Conservation (phyloP, 2,888 invertebrate species). For the Craniophora ligustri region DNA sequence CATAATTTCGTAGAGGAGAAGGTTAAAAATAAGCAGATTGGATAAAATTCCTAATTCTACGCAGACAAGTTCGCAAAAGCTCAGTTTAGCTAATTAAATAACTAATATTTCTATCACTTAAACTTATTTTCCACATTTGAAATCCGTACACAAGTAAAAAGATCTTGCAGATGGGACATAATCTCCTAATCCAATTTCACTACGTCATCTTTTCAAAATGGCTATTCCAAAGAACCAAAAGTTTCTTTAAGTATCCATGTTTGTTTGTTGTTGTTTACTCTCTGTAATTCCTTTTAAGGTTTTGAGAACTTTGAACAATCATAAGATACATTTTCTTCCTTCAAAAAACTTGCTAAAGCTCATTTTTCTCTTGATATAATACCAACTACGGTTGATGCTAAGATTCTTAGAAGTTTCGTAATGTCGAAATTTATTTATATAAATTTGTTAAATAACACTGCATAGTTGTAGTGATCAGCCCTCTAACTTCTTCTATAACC, state of each 20-base stretch:
- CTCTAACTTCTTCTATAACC: background rate
- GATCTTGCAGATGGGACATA: conserved; percentile 33
- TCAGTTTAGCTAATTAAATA: background rate
- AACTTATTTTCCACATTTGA: conserved; percentile 18
- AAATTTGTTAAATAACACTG: too few relatives aligned
- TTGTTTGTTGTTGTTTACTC: conserved; percentile 10
- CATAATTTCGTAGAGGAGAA: too few relatives aligned
- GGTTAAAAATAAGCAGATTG: too few relatives aligned
- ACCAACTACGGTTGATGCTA: background rate
- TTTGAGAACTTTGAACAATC: background rate
- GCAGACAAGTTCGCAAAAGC: too few relatives aligned
- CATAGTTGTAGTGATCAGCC: too few relatives aligned
- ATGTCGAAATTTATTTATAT: background rate
- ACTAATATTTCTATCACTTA: conserved; percentile 4
- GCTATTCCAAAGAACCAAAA: conserved; percentile 22
- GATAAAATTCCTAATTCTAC: too few relatives aligned
- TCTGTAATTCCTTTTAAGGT: conserved; percentile 1
- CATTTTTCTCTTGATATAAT: background rate
- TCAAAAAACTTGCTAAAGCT: background rate
- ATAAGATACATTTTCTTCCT: background rate
- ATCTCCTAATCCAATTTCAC: conserved; percentile 40
- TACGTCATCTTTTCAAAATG: conserved; percentile 36
- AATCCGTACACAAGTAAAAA: conserved; percentile 30
- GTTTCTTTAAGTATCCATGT: conserved; percentile 13
- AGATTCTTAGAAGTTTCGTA: background rate